phyloP scores from a whole-genome alignment of 2,113 vertebrate species.

The Sander vitreus region DNA sequence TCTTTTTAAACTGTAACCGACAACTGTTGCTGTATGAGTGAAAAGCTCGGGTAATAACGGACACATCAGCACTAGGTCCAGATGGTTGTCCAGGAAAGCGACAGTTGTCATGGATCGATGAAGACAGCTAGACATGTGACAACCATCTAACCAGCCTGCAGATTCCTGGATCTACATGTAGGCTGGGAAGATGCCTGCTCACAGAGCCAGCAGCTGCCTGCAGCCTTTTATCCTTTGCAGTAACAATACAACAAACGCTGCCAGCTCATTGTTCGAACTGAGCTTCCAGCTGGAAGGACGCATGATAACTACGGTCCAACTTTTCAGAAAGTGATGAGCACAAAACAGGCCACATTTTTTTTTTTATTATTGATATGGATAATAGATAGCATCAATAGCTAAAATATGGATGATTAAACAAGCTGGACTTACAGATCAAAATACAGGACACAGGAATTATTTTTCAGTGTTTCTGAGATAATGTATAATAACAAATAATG shows the following conservation, averaged over 20 bases:
- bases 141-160: conserved; percentile 99
- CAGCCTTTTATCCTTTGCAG: conserved; percentile 4
- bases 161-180: conserved; percentile 96
- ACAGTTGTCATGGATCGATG: conserved; percentile 42
- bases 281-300: background rate
- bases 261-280: conserved; percentile 21
- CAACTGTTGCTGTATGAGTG: background rate
- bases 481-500: too few relatives aligned
- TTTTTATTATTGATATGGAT: too few relatives aligned
- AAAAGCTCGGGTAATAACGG: background rate
- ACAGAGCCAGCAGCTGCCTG: conserved; percentile 83
- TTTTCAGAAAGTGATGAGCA: too few relatives aligned
- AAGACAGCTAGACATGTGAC: conserved; percentile 89
- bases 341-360: too few relatives aligned
- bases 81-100: background rate
- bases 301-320: too few relatives aligned
- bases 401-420: too few relatives aligned
- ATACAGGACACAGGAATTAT: too few relatives aligned
- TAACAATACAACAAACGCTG: background rate
- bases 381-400: too few relatives aligned
- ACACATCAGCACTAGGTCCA: background rate
- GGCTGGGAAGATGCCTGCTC: conserved; percentile 97
- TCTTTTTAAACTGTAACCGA: background rate
- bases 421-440: too few relatives aligned
- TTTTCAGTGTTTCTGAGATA: too few relatives aligned